These are phyloP conservation scores for Phyllotreta cruciferae DNA, from an alignment of 2,888 invertebrate genomes.

Conservation along the genomic window DNA sequence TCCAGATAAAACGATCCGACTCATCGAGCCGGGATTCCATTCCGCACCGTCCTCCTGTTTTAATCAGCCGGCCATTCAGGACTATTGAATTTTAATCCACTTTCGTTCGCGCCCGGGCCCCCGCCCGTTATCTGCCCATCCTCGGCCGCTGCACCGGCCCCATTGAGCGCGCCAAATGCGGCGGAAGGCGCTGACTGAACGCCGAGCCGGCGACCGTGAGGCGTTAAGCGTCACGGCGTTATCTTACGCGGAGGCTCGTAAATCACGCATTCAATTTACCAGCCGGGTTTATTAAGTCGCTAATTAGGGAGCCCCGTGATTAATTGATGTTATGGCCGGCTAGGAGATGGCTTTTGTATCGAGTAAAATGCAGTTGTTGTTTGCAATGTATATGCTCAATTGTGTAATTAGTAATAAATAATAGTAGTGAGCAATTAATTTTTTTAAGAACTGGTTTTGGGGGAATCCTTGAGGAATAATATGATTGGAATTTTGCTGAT, in stretches of 20 bases:
- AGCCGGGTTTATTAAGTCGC: not conserved
- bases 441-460: too few species aligned
- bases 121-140: not conserved
- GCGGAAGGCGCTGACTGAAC: slow-evolving; percentile 10
- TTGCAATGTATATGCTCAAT: too few species aligned
- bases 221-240: not conserved
- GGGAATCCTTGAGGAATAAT: too few species aligned
- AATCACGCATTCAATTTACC: slow-evolving; percentile 16
- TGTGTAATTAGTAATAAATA: too few species aligned
- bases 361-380: too few species aligned
- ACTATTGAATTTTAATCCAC: slow-evolving; percentile 1
- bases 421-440: too few species aligned
- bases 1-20: too few species aligned
- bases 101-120: slow-evolving; percentile 1
- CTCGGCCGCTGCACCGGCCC: not conserved
- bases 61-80: too few species aligned
- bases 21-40: too few species aligned
- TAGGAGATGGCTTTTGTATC: too few species aligned
- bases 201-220: not conserved
- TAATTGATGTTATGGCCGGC: not conserved
- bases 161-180: slow-evolving; percentile 6
- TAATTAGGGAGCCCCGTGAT: slow-evolving; percentile 4
- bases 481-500: too few species aligned
- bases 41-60: too few species aligned
- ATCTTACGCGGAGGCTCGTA: slow-evolving; percentile 7